Evolutionary conservation across 2,888 invertebrate genomes (phyloP).

Genomic region (Achlya flavicornis): DNA sequence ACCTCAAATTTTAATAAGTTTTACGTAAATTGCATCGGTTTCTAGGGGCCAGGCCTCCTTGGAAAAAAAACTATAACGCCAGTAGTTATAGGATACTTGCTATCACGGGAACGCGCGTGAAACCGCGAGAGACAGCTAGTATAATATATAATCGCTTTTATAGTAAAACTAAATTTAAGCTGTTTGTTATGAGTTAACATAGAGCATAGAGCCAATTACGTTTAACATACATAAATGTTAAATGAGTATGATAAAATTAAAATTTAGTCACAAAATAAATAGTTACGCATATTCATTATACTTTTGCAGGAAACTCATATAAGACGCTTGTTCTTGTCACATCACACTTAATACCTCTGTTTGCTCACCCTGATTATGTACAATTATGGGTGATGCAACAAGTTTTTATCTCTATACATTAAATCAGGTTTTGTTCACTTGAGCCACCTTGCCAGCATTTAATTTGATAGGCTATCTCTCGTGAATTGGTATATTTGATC

Average conservation of each 20-base stretch:
- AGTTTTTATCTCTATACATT: conserved; percentile 38
- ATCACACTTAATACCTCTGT: conserved; percentile 55
- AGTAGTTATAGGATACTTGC: too few relatives aligned
- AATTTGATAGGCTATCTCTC: not conserved
- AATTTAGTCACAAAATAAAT: conserved; percentile 57
- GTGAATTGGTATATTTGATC: conserved; percentile 1
- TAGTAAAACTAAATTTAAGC: too few relatives aligned
- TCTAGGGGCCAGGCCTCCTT: too few relatives aligned
- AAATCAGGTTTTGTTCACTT: conserved; percentile 36
- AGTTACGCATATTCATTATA: conserved; percentile 46
- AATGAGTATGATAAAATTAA: conserved; percentile 18
- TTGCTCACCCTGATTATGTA: conserved; percentile 62
- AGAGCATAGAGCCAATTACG: too few relatives aligned
- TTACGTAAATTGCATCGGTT: too few relatives aligned
- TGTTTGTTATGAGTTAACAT: too few relatives aligned
- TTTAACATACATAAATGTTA: not conserved
- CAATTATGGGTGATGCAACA: conserved; percentile 63
- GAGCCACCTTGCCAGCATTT: not conserved
- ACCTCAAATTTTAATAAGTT: too few relatives aligned
- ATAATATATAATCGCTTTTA: too few relatives aligned
- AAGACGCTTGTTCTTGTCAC: conserved; percentile 59
- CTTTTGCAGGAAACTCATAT: conserved; percentile 48
- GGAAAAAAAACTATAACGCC: too few relatives aligned
- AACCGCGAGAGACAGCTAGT: too few relatives aligned
- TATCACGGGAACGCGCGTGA: too few relatives aligned